phyloP scores from a whole-genome alignment of 2,113 vertebrate genomes.

The Onychostoma macrolepis region DNA sequence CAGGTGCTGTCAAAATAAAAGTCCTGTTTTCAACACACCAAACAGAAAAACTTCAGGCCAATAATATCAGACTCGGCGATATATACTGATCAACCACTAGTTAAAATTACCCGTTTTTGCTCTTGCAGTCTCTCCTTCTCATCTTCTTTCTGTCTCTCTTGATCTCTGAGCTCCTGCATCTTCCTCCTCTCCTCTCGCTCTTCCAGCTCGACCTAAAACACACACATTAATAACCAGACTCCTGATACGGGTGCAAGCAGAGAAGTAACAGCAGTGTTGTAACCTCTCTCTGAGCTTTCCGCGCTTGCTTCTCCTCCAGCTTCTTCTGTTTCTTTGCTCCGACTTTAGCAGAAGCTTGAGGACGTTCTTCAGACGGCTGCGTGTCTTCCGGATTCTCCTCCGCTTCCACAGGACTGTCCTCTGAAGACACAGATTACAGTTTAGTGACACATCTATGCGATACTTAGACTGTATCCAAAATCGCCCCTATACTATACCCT shows the following conservation, averaged over 20 bases:
- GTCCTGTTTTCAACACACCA: too few relatives aligned
- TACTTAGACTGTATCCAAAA: neutral
- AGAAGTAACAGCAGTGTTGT: neutral
- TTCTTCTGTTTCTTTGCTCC: constrained; percentile 96
- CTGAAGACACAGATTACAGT: constrained; percentile 55
- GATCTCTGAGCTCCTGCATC: constrained; percentile 86
- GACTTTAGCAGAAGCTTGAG: constrained; percentile 81
- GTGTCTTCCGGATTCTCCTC: constrained; percentile 70
- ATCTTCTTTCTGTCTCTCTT: constrained; percentile 86
- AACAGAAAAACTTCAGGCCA: too few relatives aligned
- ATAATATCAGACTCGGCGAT: neutral
- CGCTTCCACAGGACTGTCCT: constrained; percentile 49
- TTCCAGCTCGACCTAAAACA: constrained; percentile 86
- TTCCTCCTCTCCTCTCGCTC: constrained; percentile 91
- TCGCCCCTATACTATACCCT: neutral
- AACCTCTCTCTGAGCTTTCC: constrained; percentile 93
- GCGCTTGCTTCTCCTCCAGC: constrained; percentile 95
- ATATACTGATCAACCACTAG: neutral
- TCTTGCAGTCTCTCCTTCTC: constrained; percentile 84
- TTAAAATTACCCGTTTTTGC: constrained; percentile 71
- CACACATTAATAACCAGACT: neutral
- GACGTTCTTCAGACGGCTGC: constrained; percentile 71
- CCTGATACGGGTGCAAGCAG: neutral
- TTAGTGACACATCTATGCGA: neutral
- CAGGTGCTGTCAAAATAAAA: too few relatives aligned